phyloP scores from a whole-genome alignment of 2,797 vertebrate genomes.

The Anas capensis region DNA sequence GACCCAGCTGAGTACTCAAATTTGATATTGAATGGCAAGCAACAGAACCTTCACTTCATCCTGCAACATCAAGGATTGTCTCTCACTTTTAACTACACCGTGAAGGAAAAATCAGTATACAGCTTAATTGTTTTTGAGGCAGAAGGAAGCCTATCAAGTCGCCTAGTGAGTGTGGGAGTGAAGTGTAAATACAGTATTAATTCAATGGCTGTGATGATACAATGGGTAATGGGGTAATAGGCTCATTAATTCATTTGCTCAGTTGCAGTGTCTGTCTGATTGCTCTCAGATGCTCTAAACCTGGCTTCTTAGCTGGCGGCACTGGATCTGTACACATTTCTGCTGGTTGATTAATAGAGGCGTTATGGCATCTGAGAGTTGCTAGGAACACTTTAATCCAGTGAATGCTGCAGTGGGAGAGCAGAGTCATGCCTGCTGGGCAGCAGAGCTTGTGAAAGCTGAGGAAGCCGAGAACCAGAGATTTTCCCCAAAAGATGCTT shows the following conservation, averaged over 20 bases:
- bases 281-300: constrained; percentile 55
- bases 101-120: constrained; percentile 82
- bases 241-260: constrained; percentile 63
- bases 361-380: constrained; percentile 44
- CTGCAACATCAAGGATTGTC: constrained; percentile 62
- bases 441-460: constrained; percentile 20
- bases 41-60: constrained; percentile 50
- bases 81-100: constrained; percentile 53
- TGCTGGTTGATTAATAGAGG: constrained; percentile 62
- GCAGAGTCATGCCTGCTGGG: constrained; percentile 40
- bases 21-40: constrained; percentile 75
- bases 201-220: constrained; percentile 46
- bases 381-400: constrained; percentile 59
- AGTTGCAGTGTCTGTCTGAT: constrained; percentile 31
- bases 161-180: constrained; percentile 83
- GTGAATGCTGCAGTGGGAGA: constrained; percentile 44
- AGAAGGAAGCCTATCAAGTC: constrained; percentile 73
- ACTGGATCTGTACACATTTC: background rate
- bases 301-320: constrained; percentile 42
- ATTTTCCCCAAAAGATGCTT: constrained; percentile 48
- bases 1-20: constrained; percentile 83
- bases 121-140: constrained; percentile 82
- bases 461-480: background rate
- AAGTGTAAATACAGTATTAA: constrained; percentile 67
- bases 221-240: constrained; percentile 30